Evolutionary conservation across 1,140 invertebrate species (phyloP).

Genomic region (Globodera rostochiensis): DNA sequence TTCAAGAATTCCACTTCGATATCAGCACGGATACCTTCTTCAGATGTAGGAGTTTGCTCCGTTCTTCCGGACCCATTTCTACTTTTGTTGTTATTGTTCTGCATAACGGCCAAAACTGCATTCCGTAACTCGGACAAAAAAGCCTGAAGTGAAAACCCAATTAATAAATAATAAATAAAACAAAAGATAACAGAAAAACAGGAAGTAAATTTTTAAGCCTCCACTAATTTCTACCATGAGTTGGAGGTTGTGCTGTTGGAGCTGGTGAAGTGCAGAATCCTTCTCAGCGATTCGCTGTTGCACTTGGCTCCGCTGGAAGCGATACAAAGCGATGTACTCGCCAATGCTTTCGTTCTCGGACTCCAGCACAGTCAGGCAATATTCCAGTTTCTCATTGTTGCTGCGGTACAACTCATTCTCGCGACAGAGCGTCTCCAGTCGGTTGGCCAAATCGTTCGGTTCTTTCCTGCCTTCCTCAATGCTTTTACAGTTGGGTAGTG

Average conservation of each 20-base stretch:
- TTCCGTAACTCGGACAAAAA: not conserved
- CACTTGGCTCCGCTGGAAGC: constrained; percentile 45
- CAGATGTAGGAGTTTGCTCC: no score
- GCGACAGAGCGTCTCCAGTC: constrained; percentile 8
- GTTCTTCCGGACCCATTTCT: not conserved
- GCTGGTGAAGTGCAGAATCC: constrained; percentile 32
- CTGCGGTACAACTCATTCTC: constrained; percentile 29
- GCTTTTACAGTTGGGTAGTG: not conserved
- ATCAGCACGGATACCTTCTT: no score
- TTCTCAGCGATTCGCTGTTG: constrained; percentile 51
- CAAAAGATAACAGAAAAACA: no score
- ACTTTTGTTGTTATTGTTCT: not conserved
- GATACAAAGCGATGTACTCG: constrained; percentile 52
- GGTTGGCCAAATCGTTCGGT: not conserved
- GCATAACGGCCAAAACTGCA: constrained; percentile 6
- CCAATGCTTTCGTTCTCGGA: constrained; percentile 51
- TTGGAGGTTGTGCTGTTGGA: constrained; percentile 10
- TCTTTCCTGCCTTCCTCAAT: not conserved
- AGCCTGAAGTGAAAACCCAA: not conserved
- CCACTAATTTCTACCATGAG: constrained; percentile 26
- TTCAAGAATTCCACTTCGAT: no score
- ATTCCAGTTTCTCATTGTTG: constrained; percentile 41
- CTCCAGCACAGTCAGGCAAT: constrained; percentile 53
- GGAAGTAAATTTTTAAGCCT: no score
- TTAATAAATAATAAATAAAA: no score